These are phyloP conservation scores for Dufourea novaeangliae DNA, from an alignment of 1,140 invertebrate species.

Conservation along the genomic window DNA sequence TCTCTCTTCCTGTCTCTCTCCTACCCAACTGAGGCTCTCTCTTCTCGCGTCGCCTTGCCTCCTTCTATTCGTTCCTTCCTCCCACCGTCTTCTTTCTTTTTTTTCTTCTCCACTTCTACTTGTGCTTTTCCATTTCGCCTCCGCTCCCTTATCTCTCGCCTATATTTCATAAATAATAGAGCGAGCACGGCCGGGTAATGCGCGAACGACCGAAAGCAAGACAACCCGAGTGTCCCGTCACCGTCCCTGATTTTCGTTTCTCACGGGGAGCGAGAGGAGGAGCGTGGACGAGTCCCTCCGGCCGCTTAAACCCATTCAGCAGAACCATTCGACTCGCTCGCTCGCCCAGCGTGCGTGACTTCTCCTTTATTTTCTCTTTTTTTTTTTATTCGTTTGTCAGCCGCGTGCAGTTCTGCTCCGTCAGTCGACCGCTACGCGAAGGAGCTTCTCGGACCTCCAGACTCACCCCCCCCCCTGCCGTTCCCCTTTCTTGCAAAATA, in stretches of 20 bases:
- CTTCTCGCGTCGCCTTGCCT: slow-evolving; percentile 11
- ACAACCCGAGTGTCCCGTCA: background rate
- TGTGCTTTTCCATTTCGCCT: slow-evolving; percentile 3
- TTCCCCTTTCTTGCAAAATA: slow-evolving; percentile 21
- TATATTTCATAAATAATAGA: slow-evolving; percentile 55
- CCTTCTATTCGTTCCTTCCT: background rate
- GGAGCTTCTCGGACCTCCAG: background rate
- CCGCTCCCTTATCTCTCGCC: background rate
- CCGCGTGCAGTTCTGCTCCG: slow-evolving; percentile 9
- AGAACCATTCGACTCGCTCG: slow-evolving; percentile 14
- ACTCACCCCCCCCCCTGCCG: background rate
- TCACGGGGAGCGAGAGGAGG: slow-evolving; percentile 24
- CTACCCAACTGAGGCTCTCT: slow-evolving; percentile 9
- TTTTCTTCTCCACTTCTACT: background rate
- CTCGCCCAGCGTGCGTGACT: slow-evolving; percentile 31
- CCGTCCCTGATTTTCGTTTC: slow-evolving; percentile 51
- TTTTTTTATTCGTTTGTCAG: slow-evolving; percentile 5
- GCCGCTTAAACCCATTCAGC: slow-evolving; percentile 38
- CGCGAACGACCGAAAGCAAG: slow-evolving; percentile 27
- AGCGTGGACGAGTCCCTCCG: too few relatives aligned
- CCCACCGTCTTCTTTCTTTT: background rate
- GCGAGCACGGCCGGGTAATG: slow-evolving; percentile 44
- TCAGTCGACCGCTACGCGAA: background rate
- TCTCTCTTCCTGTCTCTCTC: background rate
- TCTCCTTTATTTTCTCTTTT: too few relatives aligned